Percentiles rank a stretch among this genome's conserved stretches.
phyloP scores from a whole-genome alignment of 2,888 invertebrate species.

The Synergus japonicus region DNA sequence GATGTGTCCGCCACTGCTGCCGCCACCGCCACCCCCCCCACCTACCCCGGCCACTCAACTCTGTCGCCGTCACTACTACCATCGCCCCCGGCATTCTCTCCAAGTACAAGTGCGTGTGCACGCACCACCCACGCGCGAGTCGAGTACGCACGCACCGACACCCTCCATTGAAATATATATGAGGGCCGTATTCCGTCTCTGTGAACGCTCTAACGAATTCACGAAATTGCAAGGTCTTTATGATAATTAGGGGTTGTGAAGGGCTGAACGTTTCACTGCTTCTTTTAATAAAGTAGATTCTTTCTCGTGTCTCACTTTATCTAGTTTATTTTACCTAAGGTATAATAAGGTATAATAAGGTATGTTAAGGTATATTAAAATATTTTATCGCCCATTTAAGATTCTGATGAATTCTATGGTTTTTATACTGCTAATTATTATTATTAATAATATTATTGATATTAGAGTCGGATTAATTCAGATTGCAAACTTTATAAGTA shows the following conservation, averaged over 20 bases:
- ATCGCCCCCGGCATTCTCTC: slow-evolving; percentile 46
- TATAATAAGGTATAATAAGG: too few species aligned
- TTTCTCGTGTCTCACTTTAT: neutral
- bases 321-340: neutral
- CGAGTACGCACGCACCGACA: slow-evolving; percentile 24
- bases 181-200: neutral
- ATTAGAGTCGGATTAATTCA: too few species aligned
- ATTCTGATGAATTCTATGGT: too few species aligned
- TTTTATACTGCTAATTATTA: too few species aligned
- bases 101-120: neutral
- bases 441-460: too few species aligned
- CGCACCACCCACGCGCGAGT: slow-evolving; percentile 32
- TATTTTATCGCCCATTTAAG: too few species aligned
- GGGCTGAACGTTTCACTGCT: neutral
- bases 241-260: slow-evolving; percentile 1
- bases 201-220: slow-evolving; percentile 14
- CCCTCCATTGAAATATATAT: slow-evolving; percentile 34
- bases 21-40: slow-evolving; percentile 59
- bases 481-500: too few species aligned
- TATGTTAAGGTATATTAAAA: too few species aligned
- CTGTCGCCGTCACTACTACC: slow-evolving; percentile 49
- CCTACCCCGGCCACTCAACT: slow-evolving; percentile 41
- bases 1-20: slow-evolving; percentile 74
- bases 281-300: neutral
- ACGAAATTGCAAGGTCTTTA: neutral